These are phyloP conservation scores for Ciona savignyi DNA, from an alignment of 23 tunicate species.

Conservation along the genomic window DNA sequence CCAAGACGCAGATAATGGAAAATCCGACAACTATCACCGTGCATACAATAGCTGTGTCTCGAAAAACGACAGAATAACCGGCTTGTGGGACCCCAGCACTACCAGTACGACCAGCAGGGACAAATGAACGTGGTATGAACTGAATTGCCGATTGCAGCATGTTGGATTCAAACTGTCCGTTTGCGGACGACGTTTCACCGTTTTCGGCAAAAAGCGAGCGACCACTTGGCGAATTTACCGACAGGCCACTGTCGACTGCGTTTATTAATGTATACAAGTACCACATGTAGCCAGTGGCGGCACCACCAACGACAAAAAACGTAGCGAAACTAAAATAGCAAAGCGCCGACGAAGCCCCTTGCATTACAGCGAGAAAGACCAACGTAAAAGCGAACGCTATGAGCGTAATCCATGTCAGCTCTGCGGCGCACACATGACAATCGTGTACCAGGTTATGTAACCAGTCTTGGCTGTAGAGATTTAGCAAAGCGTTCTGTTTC, in stretches of 20 bases:
- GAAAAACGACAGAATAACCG: constrained; percentile 46
- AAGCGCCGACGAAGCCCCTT: constrained; percentile 42
- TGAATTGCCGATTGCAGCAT: background rate
- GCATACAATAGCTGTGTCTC: constrained; percentile 40
- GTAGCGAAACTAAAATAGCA: constrained; percentile 74
- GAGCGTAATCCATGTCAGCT: constrained; percentile 68
- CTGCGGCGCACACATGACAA: constrained; percentile 58
- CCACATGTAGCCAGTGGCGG: constrained; percentile 64
- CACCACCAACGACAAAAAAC: constrained; percentile 44
- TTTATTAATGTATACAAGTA: constrained; percentile 44
- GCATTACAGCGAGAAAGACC: constrained; percentile 34
- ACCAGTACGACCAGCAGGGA: background rate
- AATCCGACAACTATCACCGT: constrained; percentile 31
- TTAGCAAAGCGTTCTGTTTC: constrained; percentile 50
- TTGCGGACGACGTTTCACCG: background rate
- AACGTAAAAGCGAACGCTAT: constrained; percentile 50
- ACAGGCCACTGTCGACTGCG: constrained; percentile 19
- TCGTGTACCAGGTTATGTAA: constrained; percentile 58
- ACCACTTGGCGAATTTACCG: constrained; percentile 13
- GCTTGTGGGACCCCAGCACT: constrained; percentile 34
- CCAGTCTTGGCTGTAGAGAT: constrained; percentile 57
- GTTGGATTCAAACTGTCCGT: background rate
- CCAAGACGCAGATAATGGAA: constrained; percentile 23
- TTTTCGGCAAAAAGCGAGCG: background rate
- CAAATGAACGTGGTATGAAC: constrained; percentile 6